Evolutionary conservation across 2,113 vertebrate genomes (phyloP).

Genomic region (Pampusana beccarii): DNA sequence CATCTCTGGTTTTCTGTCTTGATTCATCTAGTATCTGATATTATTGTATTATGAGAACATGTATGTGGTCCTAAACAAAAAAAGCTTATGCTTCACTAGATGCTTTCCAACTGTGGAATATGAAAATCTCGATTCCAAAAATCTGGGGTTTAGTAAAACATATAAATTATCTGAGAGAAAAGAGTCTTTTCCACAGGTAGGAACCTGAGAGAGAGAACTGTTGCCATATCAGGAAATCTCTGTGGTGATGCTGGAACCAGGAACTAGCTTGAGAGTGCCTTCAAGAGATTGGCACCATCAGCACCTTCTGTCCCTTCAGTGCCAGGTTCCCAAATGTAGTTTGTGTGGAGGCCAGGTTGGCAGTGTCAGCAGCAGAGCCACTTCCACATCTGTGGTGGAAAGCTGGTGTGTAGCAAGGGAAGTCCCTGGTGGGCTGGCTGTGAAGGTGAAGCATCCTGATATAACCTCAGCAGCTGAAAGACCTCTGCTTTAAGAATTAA

Average conservation of each 20-base stretch:
- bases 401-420: neutral
- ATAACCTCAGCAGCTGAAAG: neutral
- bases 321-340: neutral
- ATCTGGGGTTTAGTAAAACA: neutral
- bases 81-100: neutral
- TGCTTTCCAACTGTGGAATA: neutral
- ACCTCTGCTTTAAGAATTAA: neutral
- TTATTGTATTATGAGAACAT: neutral
- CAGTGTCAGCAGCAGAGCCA: neutral
- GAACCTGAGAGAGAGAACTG: neutral
- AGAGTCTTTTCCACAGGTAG: neutral
- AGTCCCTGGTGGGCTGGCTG: rapidly evolving
- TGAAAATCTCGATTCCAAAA: neutral
- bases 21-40: neutral
- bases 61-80: neutral
- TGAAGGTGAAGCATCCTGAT: neutral
- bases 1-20: neutral
- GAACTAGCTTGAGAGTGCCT: neutral
- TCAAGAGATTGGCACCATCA: neutral
- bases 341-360: neutral
- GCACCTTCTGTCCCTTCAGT: neutral
- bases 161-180: neutral
- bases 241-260: neutral
- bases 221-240: neutral
- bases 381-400: neutral